Percentiles rank a stretch among this genome's conserved stretches.
Conservation (phyloP, 1,140 invertebrate genomes). For the Magallana gigas region DNA sequence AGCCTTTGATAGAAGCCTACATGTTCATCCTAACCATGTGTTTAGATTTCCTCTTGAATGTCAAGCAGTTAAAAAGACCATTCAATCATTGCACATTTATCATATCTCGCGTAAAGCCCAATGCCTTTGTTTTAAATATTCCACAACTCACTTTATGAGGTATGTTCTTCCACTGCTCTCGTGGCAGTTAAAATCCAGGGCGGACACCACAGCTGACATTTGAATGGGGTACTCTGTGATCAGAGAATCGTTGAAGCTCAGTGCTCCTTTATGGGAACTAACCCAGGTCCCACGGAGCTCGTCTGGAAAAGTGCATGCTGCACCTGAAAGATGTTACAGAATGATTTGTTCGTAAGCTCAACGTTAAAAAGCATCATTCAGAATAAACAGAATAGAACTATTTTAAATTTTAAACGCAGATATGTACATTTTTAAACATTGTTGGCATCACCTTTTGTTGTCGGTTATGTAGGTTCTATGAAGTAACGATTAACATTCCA, state of each 20-base stretch:
- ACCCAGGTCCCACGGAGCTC: conserved; percentile 50
- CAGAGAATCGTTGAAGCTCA: conserved; percentile 39
- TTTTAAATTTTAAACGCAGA: background rate
- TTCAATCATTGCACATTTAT: no score
- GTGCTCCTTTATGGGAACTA: conserved; percentile 50
- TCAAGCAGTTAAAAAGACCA: no score
- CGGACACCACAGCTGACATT: conserved; percentile 44
- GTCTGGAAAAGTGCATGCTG: conserved; percentile 50
- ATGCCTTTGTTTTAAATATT: no score
- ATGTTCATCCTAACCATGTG: no score
- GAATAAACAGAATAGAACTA: background rate
- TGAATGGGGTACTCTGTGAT: conserved; percentile 44
- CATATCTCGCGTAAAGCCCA: no score
- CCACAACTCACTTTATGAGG: conserved; percentile 43
- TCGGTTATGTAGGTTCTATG: background rate
- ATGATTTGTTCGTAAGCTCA: background rate
- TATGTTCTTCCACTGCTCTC: conserved; percentile 44
- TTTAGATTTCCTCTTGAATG: no score
- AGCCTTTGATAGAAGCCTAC: no score
- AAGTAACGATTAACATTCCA: no score
- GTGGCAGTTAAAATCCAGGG: conserved; percentile 48
- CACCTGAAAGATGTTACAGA: conserved; percentile 35
- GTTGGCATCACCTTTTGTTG: background rate
- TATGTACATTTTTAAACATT: no score
- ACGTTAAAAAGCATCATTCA: no score